Evolutionary conservation across 2,113 vertebrate species (phyloP), one percentile per base, ranked within the genome.

Genomic region (Ifrita kowaldi): DNA sequence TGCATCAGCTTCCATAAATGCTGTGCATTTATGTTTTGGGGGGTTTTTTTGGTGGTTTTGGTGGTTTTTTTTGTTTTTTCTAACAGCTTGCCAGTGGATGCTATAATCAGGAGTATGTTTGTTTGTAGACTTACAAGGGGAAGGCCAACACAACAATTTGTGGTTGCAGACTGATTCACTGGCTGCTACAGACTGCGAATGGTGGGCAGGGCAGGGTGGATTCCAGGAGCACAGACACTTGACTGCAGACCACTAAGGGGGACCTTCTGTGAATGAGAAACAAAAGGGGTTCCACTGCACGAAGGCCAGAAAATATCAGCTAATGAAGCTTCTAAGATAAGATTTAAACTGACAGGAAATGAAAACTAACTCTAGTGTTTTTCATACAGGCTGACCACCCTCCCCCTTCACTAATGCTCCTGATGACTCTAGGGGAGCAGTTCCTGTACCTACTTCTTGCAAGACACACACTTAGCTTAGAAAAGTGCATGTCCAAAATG

Each of bases 301-400:
- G 16, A 18, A 32, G 41, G 52, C 60, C 69, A 90, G 91, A 94
- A 93, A 89, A 89, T 89, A 91, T 27, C 86, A 85, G 88, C 64
- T 67, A 68, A 71, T 39, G 53, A 90, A 88, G 67, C 68, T 90
- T 84, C 37, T 60, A 93, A 91, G 89, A 91, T 78, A 71, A 92
- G 85, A 94, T 82, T 91, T 92, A 96, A 97, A 91, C 57, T 16
- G 41, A 78, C 81, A 76, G 90, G 95, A 97, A 96, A 75, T 87
- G 73, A 96, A 84, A 94, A 94, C 67, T 88, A 57, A 60, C 68
- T 96, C 84, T 33, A 73, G 35, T 90, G 75, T 24, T 97, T 89
- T 81, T 87, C 63, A 80, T 90, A 49, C 42, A 68, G 30, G 22
- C 87, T 97, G 90, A 75, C 93, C 50, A 30, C 56, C 79, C 70